Base-by-base conservation (phyloP, 1,140 invertebrate genomes). In the Bombus soroeensis region DNA sequence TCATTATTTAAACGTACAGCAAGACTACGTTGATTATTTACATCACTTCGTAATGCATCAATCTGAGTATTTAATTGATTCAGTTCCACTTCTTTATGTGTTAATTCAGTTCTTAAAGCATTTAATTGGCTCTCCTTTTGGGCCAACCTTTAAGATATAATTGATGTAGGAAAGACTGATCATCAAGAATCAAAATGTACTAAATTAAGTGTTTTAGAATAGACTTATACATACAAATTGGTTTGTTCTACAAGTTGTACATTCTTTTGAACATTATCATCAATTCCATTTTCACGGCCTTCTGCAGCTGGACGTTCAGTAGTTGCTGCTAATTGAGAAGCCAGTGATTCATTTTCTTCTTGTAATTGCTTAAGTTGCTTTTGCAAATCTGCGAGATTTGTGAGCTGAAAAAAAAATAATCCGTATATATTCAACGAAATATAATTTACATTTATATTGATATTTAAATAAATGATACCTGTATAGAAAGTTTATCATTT, bases 211-310 rank as follows among this genome's bases (percentile, higher is more conserved):
- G 34, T 66, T 77, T 64, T 34, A 53, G 1, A 18, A n/a, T 41
- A 43, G 62, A 77, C 3, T 25, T 75, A 80, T 76, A 85, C 90
- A 71, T 91, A 94, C 93, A 93, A 87, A 85, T 93, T 91, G 25
- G 81, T 85, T 47, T 91, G 89, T 85, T 94, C 93, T 57, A 88
- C n/a, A 37, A 90, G 77, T 76, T 93, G 85, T 41, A 89, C 84
- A 81, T 87, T 93, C 28, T 93, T 92, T 76, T 93, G 85, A 28
- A 86, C 81, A 85, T 96, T 94, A 15, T 93, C 91, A 75, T 96
- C 94, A n/a, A 96, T 93, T 47, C 96, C 96, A 91, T 96, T 96
- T 89, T 96, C 95, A 78, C 94, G 92, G 25, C 94, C 95, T 79
- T 95, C 95, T 28, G 93, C 94, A 62, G 93, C 93, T 43, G 93